Conservation (phyloP, 2,797 vertebrate genomes). For the Neomorphus geoffroyi region DNA sequence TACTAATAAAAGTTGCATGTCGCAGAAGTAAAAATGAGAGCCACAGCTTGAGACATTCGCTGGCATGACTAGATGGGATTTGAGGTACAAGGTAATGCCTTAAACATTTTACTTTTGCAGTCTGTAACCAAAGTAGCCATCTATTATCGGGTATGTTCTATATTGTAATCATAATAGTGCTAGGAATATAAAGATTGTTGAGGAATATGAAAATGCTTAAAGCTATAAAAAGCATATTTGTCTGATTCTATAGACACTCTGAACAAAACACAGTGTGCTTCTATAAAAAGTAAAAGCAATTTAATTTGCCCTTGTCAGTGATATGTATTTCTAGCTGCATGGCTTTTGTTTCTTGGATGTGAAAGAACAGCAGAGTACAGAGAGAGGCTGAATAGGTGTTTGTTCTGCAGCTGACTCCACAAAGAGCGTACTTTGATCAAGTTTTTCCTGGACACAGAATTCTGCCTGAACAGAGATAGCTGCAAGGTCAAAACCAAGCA, state of each 20-base stretch:
- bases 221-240: not conserved
- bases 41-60: conserved; percentile 51
- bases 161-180: not conserved
- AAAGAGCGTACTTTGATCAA: not conserved
- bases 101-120: not conserved
- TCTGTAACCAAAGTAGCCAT: not conserved
- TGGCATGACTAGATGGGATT: conserved; percentile 68
- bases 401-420: not conserved
- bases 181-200: not conserved
- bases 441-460: not conserved
- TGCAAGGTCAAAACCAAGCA: not conserved
- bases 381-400: not conserved
- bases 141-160: not conserved
- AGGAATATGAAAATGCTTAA: not conserved
- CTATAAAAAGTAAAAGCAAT: not conserved
- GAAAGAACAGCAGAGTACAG: not conserved
- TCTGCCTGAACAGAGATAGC: not conserved
- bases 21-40: conserved; percentile 17
- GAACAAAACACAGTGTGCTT: not conserved
- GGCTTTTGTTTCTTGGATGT: not conserved
- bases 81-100: conserved; percentile 76
- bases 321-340: not conserved
- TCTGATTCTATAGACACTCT: not conserved
- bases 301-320: not conserved
- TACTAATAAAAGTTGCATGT: not conserved